Percentiles rank a stretch among this genome's conserved stretches.
Evolutionary conservation across 2,113 vertebrate genomes (phyloP).

Genomic region (Pogona vitticeps): DNA sequence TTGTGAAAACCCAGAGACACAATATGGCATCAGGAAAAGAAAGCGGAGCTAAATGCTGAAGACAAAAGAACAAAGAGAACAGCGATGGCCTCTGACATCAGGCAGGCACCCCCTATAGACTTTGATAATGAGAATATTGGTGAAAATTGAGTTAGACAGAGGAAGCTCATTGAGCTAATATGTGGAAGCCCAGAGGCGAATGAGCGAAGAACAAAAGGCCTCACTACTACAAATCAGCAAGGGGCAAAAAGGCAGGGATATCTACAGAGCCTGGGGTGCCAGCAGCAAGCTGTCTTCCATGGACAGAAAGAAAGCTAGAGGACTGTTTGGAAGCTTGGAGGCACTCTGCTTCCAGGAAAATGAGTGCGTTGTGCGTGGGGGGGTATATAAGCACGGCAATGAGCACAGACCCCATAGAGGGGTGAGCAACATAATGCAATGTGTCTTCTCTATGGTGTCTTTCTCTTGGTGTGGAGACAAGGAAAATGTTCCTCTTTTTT

Average conservation of each 20-base stretch:
- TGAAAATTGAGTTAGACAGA: neutral
- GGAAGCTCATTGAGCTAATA: slow-evolving; percentile 9
- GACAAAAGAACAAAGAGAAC: slow-evolving; percentile 7
- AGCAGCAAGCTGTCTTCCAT: neutral
- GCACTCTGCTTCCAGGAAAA: neutral
- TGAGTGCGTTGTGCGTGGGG: no score
- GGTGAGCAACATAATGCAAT: neutral
- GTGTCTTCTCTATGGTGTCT: no score
- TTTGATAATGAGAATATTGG: slow-evolving; percentile 20
- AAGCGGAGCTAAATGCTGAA: neutral
- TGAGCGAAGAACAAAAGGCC: neutral
- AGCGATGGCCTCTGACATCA: neutral
- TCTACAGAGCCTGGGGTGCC: neutral
- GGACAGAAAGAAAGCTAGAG: neutral
- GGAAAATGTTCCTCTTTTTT: no score
- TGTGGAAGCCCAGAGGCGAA: slow-evolving; percentile 3
- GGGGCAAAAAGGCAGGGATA: neutral
- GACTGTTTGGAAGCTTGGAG: neutral
- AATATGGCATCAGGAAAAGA: neutral
- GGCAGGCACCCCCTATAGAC: slow-evolving; percentile 1
- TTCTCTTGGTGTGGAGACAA: no score
- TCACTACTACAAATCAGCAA: neutral
- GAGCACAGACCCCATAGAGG: neutral
- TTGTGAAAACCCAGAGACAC: neutral
- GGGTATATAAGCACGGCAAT: no score